Evolutionary conservation across 2,797 vertebrate genomes (phyloP), one percentile per base, ranked within the genome.

Genomic region (Cottoperca gobio): DNA sequence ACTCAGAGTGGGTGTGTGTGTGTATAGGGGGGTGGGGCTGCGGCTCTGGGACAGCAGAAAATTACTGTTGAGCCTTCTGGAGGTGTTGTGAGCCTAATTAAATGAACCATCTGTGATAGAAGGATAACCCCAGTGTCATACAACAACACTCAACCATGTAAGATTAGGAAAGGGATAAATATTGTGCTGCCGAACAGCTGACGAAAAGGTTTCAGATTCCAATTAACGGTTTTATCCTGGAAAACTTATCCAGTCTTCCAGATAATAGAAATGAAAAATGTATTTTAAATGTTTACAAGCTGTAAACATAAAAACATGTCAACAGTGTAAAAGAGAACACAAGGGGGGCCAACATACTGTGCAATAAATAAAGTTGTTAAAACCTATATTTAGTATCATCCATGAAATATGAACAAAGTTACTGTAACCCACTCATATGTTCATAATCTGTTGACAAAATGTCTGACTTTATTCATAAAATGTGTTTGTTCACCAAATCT

Each of bases 41-140:
- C n/a, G 58, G 6, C 33, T 68, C 48, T 11, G 52, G 75, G 50
- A 82, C 40, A 49, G 24, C 24, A 69, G 37, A 78, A n/a, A 61
- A 81, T 54, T 2, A 65, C 68, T 54, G 68, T 55, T 59, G 40
- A 70, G 58, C 28, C 48, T 69, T 78, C 48, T 43, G 63, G 70
- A 69, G 40, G 45, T 58, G 73, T 63, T 75, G 54, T 65, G 71
- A 72, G 73, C 12, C 71, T 85, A 83, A 85, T 85, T 81, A 78
- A 62, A 80, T 52, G n/a, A 76, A 86, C 60, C 61, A 71, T 84
- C 58, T 75, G 67, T 48, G 78, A 77, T 76, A 68, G 49, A 45
- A 67, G 45, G 57, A 57, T 70, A 74, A 77, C 46, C 74, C 33
- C 16, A 21, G 50, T 82, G 71, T 73, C 68, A 78, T 35, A 54